Base-by-base conservation (phyloP, 1,140 invertebrate genomes). In the Brachionus rotundiformis region DNA sequence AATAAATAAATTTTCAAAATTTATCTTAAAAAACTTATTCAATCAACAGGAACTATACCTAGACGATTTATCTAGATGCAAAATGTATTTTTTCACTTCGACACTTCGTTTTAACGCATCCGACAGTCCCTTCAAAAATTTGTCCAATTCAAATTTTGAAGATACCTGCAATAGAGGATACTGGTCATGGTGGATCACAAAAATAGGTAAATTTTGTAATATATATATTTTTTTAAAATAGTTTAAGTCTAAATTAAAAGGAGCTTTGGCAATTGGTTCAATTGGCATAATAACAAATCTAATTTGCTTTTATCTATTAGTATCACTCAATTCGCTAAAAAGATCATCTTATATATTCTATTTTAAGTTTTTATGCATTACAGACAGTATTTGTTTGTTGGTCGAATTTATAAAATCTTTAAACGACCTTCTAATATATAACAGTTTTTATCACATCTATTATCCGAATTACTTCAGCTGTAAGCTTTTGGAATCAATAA, bases 281-380 rank as follows among this genome's bases (percentile, higher is more conserved):
- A 73, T 44, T 44, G 68, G 68, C 0, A 25, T 31, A 25, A 13
- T 73, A 2, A 44, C 36, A 41, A 73, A 73, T n/a, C 10, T 73
- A 44, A 25, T 73, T 31, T 73, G 68, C n/a, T 44, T 73, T 25
- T 44, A 41, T 44, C 36, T 73, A 44, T 27, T 73, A 23, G 11
- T 16, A 23, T 44, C 68, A 11, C 41, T 73, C 27, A 73, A 44
- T 25, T 44, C 68, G 13, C 41, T 44, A 39, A 73, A 44, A 44
- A 16, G 25, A 6, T 73, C 68, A 44, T 73, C 68, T 41, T 73
- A 73, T 19, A 73, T 73, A 73, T 73, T 44, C 36, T 73, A 73
- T 73, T 73, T 73, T 73, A 73, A 73, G 44, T 73, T 73, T 73
- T 73, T 73, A 73, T 73, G 68, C 39, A 44, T 73, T 7, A 73